Percentiles rank a stretch among this genome's conserved stretches.
These are phyloP conservation scores for Sciurus carolinensis DNA, from an alignment of 2,797 vertebrate species.

Conservation along the genomic window DNA sequence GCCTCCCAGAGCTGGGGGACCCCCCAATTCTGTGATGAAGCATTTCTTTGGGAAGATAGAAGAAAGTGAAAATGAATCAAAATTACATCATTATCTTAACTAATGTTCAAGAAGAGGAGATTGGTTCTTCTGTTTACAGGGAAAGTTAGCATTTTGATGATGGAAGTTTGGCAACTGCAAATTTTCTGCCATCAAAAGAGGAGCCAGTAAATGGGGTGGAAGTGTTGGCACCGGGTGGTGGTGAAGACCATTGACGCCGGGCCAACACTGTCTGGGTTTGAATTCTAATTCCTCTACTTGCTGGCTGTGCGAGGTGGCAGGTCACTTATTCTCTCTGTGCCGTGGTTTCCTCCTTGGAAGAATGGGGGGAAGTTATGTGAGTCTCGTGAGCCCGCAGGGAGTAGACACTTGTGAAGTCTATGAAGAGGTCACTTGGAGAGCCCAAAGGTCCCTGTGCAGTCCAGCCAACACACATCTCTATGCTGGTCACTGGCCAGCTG, in stretches of 20 bases:
- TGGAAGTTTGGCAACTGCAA: not conserved
- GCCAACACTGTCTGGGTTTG: not conserved
- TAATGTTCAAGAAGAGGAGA: not conserved
- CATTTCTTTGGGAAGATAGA: not conserved
- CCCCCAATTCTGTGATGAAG: not conserved
- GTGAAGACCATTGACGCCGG: not conserved
- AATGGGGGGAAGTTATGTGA: not conserved
- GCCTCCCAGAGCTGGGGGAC: not conserved
- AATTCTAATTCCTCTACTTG: not conserved
- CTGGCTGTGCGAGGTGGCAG: not conserved
- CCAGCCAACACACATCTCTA: not conserved
- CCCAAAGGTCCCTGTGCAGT: not conserved
- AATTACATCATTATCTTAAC: slow-evolving; percentile 20
- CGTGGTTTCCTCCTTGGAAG: not conserved
- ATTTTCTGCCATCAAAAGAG: not conserved
- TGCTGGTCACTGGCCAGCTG: not conserved
- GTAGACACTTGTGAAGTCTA: not conserved
- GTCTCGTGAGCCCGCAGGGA: not conserved
- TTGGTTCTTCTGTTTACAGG: not conserved
- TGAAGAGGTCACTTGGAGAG: not conserved
- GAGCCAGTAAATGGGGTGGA: not conserved
- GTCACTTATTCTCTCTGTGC: not conserved
- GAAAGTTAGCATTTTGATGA: not conserved
- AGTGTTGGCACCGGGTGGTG: not conserved
- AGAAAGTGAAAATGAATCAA: not conserved